Percentiles rank a stretch among this genome's conserved stretches.
Conservation (phyloP, 2,888 invertebrate genomes). For the Baccha elongata region DNA sequence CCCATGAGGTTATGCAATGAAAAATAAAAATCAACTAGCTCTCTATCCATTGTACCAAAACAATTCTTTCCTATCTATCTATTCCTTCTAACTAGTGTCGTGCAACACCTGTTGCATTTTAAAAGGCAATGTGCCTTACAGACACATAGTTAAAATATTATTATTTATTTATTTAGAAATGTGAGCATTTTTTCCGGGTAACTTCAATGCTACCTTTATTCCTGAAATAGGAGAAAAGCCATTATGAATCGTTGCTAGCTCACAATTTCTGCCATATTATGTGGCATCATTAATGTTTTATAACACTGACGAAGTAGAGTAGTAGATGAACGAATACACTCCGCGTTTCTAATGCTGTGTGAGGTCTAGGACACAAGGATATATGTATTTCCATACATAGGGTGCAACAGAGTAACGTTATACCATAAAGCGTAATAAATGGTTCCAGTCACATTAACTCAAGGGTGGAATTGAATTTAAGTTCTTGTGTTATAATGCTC, state of each 20-base stretch:
- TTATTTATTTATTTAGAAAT: slow-evolving; percentile 10
- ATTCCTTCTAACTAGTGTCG: too few relatives aligned
- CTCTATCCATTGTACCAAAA: too few relatives aligned
- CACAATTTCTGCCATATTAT: slow-evolving; percentile 45
- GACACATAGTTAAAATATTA: background rate
- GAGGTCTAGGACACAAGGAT: slow-evolving; percentile 16
- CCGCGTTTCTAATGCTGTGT: slow-evolving; percentile 9
- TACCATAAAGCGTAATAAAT: slow-evolving; percentile 62
- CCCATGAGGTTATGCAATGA: too few relatives aligned
- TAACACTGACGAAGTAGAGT: slow-evolving; percentile 1
- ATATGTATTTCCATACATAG: background rate
- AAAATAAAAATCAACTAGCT: too few relatives aligned
- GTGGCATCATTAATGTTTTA: slow-evolving; percentile 56
- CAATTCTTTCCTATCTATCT: too few relatives aligned
- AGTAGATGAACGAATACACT: slow-evolving; percentile 5
- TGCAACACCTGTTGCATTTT: too few relatives aligned
- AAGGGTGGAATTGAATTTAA: slow-evolving; percentile 60
- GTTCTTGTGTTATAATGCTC: slow-evolving; percentile 25
- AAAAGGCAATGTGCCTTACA: too few relatives aligned
- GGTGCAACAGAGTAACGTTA: slow-evolving; percentile 26
- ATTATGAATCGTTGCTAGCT: slow-evolving; percentile 38
- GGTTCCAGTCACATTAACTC: slow-evolving; percentile 65
- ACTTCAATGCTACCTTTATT: slow-evolving; percentile 27
- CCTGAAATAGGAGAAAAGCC: background rate
- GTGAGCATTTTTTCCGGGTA: slow-evolving; percentile 28